These are phyloP conservation scores for Sebastolobus alascanus DNA, from an alignment of 2,797 vertebrate species.

Conservation along the genomic window DNA sequence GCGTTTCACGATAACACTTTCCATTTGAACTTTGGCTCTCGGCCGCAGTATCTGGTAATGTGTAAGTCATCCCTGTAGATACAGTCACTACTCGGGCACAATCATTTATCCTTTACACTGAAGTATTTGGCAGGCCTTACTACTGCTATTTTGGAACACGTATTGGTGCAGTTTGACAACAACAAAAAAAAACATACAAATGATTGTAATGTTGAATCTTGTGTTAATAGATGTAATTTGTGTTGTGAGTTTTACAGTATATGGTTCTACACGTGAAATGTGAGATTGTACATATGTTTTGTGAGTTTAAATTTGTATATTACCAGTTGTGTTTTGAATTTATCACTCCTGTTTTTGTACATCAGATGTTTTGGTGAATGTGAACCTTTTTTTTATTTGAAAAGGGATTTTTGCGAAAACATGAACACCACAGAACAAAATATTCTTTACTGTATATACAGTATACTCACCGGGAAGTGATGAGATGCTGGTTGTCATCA, in stretches of 20 bases:
- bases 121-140: constrained; percentile 81
- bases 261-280: constrained; percentile 85
- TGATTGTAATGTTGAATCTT: constrained; percentile 84
- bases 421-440: constrained; percentile 69
- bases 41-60: constrained; percentile 50
- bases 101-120: constrained; percentile 80
- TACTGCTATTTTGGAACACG: constrained; percentile 77
- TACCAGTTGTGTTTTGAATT: constrained; percentile 85
- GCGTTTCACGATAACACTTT: constrained; percentile 43
- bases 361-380: constrained; percentile 81
- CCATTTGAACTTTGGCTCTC: constrained; percentile 49
- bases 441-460: constrained; percentile 15
- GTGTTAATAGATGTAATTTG: constrained; percentile 87
- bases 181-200: constrained; percentile 59
- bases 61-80: constrained; percentile 47
- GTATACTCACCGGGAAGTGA: neutral
- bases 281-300: constrained; percentile 88
- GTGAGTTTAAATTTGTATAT: constrained; percentile 86
- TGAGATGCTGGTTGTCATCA: constrained; percentile 19
- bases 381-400: constrained; percentile 70
- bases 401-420: constrained; percentile 77
- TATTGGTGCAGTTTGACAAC: constrained; percentile 71
- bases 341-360: constrained; percentile 80
- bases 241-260: constrained; percentile 88
- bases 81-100: constrained; percentile 53